phyloP scores from a whole-genome alignment of 2,113 vertebrate genomes.

The Felis chaus region DNA sequence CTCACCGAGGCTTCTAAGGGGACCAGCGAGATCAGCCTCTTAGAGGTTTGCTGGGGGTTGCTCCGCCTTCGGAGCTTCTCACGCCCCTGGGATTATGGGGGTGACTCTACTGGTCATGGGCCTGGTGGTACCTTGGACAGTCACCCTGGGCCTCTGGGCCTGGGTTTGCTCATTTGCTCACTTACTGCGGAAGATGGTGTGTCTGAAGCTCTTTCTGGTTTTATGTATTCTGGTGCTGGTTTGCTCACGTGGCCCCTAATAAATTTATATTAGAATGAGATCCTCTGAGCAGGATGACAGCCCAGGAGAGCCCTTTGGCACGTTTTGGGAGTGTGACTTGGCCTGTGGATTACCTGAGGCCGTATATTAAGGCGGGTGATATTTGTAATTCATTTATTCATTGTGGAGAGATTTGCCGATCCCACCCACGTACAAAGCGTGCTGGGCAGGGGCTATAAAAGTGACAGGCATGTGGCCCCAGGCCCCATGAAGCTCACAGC shows the following conservation, averaged over 20 bases:
- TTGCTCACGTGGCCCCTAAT: fast-evolving
- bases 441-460: neutral
- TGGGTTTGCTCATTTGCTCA: neutral
- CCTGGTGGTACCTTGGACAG: neutral
- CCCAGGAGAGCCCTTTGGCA: neutral
- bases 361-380: fast-evolving
- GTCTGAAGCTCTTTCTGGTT: neutral
- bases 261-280: neutral
- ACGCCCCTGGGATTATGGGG: neutral
- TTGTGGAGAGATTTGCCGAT: neutral
- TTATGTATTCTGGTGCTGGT: neutral
- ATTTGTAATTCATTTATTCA: neutral
- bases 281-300: neutral
- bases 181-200: neutral
- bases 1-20: neutral
- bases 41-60: neutral
- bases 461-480: neutral
- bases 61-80: neutral
- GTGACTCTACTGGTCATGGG: neutral
- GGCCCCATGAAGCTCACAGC: neutral
- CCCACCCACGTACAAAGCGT: neutral
- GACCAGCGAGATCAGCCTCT: neutral
- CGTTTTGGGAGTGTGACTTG: neutral
- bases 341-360: neutral
- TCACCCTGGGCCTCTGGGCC: neutral